Evolutionary conservation across 2,888 invertebrate species (phyloP), one percentile per base, ranked within the genome.

Genomic region (Trachelus tabidus): DNA sequence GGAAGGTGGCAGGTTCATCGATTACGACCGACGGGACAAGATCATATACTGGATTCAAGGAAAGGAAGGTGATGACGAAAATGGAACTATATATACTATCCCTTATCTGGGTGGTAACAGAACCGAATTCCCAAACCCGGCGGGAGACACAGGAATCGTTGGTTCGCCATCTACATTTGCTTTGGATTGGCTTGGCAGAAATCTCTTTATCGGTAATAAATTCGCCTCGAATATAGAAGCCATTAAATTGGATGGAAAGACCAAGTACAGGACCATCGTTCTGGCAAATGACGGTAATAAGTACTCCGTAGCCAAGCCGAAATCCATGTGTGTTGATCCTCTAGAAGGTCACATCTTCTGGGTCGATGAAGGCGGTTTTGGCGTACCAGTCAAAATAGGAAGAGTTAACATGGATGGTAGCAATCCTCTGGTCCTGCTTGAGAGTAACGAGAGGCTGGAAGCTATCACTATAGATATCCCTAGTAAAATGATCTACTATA

Each of bases 101-200:
- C 96, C 96, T 0, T 96, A 97, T 85, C 95, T 95, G 15, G 98
- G 97, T 15, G 97, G 97, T 1, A 97, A 97, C 86, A 94, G 94
- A 86, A 95, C 96, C 0, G 95, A 96, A 86, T 96, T 98, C 91
- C 93, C 98, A 11, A 96, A 96, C n/a, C 87, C 91, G 0, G 77
- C 76, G 11, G 91, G 93, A 6, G 96, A 97, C 85, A 94, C 95
- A 1, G 97, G 98, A n/a, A 94, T 98, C 75, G 96, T 98, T 12
- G 98, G 98, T 0, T 96, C 98, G 0, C 97, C 98, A 0, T 96
- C 97, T 68, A 95, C 97, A 0, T 94, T 99, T 69, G 98, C 99
- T 0, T 97, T 98, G 88, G 99, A 99, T 91, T 99, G 99, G 99
- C 93, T 99, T 34, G 98, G 99, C 4, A 93, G 98, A 77, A 99